Conservation (phyloP, 2,113 vertebrate genomes). For the Sinocyclocheilus grahami region DNA sequence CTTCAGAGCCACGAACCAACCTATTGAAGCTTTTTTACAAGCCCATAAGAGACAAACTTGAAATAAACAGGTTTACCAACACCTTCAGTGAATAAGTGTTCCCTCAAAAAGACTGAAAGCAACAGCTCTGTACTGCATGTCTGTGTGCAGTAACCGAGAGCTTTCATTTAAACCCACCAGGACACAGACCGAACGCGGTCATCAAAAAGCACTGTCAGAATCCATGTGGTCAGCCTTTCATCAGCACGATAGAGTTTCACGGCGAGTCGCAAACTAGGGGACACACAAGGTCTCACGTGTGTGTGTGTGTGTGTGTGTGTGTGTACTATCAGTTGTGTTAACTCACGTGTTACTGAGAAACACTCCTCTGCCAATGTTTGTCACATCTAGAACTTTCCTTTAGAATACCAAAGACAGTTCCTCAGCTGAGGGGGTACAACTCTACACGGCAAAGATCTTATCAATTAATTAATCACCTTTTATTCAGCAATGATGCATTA, state of each 20-base stretch:
- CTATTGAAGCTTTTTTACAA: not conserved
- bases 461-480: no score
- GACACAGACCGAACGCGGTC: not conserved
- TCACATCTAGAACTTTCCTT: no score
- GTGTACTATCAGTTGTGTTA: no score
- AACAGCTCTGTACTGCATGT: not conserved
- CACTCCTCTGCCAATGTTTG: no score
- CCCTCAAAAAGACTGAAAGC: not conserved
- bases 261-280: not conserved
- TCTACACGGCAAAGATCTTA: no score
- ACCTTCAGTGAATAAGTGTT: not conserved
- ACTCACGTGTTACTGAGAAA: no score
- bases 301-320: no score
- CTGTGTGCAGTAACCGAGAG: not conserved
- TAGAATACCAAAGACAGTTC: no score
- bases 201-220: not conserved
- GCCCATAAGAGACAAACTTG: not conserved
- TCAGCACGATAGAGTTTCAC: not conserved
- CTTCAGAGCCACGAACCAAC: no score
- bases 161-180: constrained; percentile 2
- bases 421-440: no score
- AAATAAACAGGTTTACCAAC: constrained; percentile 2
- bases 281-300: not conserved
- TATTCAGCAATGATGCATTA: no score
- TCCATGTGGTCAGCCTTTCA: constrained; percentile 23